These are phyloP conservation scores for Wasmannia auropunctata DNA, from an alignment of 1,140 invertebrate species.

Conservation along the genomic window DNA sequence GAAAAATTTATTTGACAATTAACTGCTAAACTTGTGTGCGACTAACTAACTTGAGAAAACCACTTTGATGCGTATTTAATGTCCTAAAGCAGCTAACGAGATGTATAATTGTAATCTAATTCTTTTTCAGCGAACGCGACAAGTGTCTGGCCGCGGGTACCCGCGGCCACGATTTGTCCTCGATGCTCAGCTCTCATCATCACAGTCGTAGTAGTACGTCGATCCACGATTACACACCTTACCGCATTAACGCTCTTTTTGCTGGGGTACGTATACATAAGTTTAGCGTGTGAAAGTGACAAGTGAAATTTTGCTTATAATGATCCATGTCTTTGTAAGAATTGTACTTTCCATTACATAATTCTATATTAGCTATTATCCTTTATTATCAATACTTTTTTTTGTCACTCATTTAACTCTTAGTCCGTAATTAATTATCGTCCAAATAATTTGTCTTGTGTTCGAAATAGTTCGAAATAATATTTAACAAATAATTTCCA, in stretches of 20 bases:
- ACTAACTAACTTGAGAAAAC: not conserved
- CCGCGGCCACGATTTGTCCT: conserved; percentile 78
- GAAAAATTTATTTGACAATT: not conserved
- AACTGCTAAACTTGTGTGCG: not conserved
- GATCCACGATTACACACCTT: conserved; percentile 77
- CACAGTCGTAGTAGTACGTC: conserved; percentile 75
- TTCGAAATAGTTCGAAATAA: no score
- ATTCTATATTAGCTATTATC: not conserved
- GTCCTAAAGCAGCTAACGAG: not conserved
- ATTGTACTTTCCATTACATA: not conserved
- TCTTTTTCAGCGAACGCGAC: conserved; percentile 49
- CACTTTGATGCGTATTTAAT: not conserved
- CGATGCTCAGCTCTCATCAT: conserved; percentile 78
- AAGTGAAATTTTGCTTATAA: not conserved
- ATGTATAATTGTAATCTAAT: not conserved
- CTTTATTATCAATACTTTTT: not conserved
- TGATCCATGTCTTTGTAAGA: not conserved
- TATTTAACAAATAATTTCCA: no score
- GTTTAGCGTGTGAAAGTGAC: not conserved
- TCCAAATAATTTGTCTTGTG: no score
- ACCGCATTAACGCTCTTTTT: conserved; percentile 71
- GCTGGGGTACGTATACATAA: conserved; percentile 59
- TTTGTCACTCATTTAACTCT: not conserved
- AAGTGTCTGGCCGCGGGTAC: conserved; percentile 74
- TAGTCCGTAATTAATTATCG: not conserved